These are phyloP conservation scores for Tarsius wallacei DNA, from an alignment of 2,797 vertebrate species.

Conservation along the genomic window DNA sequence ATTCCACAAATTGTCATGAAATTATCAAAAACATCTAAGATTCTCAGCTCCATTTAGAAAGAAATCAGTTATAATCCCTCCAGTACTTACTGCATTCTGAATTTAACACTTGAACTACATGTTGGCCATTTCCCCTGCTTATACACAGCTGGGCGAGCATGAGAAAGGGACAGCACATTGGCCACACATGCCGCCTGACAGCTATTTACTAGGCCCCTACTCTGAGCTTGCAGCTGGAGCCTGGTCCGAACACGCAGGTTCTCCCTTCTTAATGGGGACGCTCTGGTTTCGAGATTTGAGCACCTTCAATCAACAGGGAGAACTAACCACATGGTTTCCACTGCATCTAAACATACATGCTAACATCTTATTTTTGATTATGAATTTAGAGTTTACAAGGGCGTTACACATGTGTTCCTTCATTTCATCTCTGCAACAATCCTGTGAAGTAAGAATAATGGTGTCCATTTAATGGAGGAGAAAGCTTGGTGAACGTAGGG, in stretches of 20 bases:
- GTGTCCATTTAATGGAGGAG: not conserved
- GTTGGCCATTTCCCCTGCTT: not conserved
- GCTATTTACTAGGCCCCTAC: not conserved
- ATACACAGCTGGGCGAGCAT: rapidly evolving
- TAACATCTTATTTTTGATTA: not conserved
- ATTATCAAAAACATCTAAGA: not conserved
- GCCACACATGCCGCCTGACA: not conserved
- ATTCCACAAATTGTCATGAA: not conserved
- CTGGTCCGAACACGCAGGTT: not conserved
- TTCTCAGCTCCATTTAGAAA: not conserved
- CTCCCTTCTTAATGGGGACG: not conserved
- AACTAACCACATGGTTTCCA: not conserved
- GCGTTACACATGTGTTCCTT: not conserved
- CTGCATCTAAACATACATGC: not conserved
- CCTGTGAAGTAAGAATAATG: not conserved
- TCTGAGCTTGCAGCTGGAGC: not conserved
- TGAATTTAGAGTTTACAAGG: not conserved
- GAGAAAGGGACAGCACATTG: not conserved
- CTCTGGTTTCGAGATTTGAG: not conserved
- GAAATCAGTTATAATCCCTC: not conserved
- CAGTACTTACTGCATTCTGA: not conserved
- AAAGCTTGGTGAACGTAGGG: not conserved
- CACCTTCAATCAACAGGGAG: not conserved
- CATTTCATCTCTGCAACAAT: not conserved
- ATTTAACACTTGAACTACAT: not conserved